Evolutionary conservation across 2,797 vertebrate genomes (phyloP).

Genomic region (Gadopsis marmoratus): DNA sequence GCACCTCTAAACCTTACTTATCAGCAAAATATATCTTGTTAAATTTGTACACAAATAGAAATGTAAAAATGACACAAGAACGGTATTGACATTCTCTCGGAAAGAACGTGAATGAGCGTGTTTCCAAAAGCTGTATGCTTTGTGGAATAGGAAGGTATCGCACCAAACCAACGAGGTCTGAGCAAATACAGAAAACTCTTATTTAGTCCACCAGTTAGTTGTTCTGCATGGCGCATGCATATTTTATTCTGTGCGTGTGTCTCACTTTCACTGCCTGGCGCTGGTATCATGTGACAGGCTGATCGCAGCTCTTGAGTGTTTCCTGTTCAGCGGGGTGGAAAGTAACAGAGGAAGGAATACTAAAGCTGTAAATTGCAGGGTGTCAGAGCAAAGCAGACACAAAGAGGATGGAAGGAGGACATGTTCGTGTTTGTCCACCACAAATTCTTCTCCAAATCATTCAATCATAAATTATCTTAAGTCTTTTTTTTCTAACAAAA

Average conservation of each 20-base stretch:
- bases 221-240: slow-evolving; percentile 7
- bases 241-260: slow-evolving; percentile 13
- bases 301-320: slow-evolving; percentile 4
- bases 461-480: no score
- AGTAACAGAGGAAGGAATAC: not conserved
- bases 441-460: not conserved
- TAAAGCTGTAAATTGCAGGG: not conserved
- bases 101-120: not conserved
- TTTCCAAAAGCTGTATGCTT: not conserved
- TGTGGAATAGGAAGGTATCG: not conserved
- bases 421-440: not conserved
- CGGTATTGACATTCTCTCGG: no score
- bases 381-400: not conserved
- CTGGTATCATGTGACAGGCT: slow-evolving; percentile 35
- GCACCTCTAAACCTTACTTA: no score
- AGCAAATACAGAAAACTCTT: not conserved
- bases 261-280: slow-evolving; percentile 24
- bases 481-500: no score
- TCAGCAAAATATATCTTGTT: no score
- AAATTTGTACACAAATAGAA: no score
- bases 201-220: no score
- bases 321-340: slow-evolving; percentile 14
- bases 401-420: not conserved
- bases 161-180: no score
- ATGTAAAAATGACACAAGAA: no score